Base-by-base conservation (phyloP, 2,888 invertebrate species). In the Patella caerulea region DNA sequence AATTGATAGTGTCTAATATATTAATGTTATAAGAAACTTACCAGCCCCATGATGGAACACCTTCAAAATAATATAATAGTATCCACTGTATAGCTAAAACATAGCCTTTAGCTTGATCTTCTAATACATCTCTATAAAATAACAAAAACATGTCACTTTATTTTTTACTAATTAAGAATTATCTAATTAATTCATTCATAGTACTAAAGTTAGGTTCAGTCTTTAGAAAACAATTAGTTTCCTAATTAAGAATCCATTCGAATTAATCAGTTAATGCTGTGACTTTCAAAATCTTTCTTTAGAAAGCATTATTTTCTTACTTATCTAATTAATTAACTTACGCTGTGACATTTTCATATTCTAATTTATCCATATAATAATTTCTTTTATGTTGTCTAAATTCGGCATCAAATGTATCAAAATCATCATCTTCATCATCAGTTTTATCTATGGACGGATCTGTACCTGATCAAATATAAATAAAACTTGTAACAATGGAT, bases 1-100 rank as follows among this genome's bases (percentile, higher is more conserved):
- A 45, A 5, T 45, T 9, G 45, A 45, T 9, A 45, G 45, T 45
- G 45, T 45, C 45, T 45, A 1, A 5, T 9, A 45, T 45, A 9
- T 45, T 9, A 9, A 45, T 4, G 45, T 45, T 4, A 9, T 45
- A 59, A 45, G 45, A 29, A 29, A 82, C 91, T 83, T 94, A 98
- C 99, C 99, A 99, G 54, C 97, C 96, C 99, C 99, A 99, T 0
- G 98, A 98, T 74, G 96, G 96, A 71, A 98, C 97, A 9, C 99
- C 99, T 88, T 96, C 95, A 92, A 98, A 99, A 92, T 99, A 99
- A 92, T 99, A 99, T 90, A 95, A 94, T 24, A 99, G 93, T 90
- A 97, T 97, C 99, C 99, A 99, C 88, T 99, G 98, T 73, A 99
- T 95, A 0, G 98, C 98, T 69, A 95, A 93, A 14, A 99, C 95